Evolutionary conservation across 2,113 vertebrate species (phyloP).

Genomic region (Ochotona princeps): DNA sequence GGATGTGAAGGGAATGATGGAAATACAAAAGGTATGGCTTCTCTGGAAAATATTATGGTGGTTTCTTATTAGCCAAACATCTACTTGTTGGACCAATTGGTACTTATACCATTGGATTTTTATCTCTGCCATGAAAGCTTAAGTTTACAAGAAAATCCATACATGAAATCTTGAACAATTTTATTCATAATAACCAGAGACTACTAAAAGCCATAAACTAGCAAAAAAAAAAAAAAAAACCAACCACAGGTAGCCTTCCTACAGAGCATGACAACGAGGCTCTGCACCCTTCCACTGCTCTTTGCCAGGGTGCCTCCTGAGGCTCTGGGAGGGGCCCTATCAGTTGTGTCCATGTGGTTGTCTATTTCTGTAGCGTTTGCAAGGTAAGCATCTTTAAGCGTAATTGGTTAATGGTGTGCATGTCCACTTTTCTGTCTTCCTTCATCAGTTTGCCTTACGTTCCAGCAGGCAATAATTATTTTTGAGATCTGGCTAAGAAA

Average conservation of each 20-base stretch:
- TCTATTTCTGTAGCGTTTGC: background rate
- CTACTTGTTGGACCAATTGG: background rate
- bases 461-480: background rate
- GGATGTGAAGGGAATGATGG: background rate
- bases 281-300: background rate
- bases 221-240: no score
- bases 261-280: background rate
- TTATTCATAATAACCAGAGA: background rate
- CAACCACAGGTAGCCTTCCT: background rate
- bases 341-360: background rate
- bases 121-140: background rate
- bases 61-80: background rate
- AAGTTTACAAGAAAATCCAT: background rate
- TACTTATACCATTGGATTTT: background rate
- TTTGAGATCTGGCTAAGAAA: background rate
- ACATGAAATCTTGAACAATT: background rate
- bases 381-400: background rate
- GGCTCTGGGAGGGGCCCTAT: background rate
- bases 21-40: background rate
- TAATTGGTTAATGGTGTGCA: background rate
- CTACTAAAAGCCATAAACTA: background rate
- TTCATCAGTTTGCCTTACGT: background rate
- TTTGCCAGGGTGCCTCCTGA: background rate
- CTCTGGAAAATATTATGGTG: background rate
- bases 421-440: background rate